Base-by-base conservation (phyloP, 92 coral and sea anemone species). In the Epizoanthus rinbou region DNA sequence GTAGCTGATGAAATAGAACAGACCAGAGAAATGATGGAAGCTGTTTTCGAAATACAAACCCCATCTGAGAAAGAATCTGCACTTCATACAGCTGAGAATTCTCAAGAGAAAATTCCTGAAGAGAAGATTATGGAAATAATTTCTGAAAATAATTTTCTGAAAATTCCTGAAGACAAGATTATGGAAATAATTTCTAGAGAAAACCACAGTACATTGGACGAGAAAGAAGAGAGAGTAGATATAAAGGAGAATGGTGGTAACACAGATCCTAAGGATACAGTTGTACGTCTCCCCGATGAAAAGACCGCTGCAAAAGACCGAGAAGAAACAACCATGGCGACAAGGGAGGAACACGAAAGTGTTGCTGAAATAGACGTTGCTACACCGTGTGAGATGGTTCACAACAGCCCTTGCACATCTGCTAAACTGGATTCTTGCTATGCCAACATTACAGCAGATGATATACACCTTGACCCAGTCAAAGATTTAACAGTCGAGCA, bases 1-100 rank as follows among this genome's bases (percentile, higher is more conserved):
- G 83, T 90, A 15, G 81, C 3, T 9, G 45, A 41, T 39, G 83
- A 79, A 14, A 73, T 53, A 54, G 79, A 22, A 33, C 56, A 62
- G 53, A 41, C 8, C 4, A 57, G 43, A 45, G 25, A 62, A 18
- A 3, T 68, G 41, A 53, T n/a, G 8, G 88, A 83, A 59, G 72
- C 6, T 71, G 21, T n/a, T 1, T 43, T 15, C 39, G 41, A 60
- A 22, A 33, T 33, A 13, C 82, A 14, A 28, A 15, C 9, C 41
- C 31, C 21, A 65, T 33, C 64, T 0, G 50, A 28, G 57, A 22
- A 37, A 39, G 19, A 11, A 13, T 17, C n/a, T 41, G 22, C 18
- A n/a, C 37, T 54, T 39, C 14, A 13, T 24, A 23, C 82, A 14
- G 37, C 43, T 10, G 43, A 62, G 6, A 45, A 45, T 45, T 45